Conservation (phyloP, 2,797 vertebrate species). For the Taeniopygia guttata region DNA sequence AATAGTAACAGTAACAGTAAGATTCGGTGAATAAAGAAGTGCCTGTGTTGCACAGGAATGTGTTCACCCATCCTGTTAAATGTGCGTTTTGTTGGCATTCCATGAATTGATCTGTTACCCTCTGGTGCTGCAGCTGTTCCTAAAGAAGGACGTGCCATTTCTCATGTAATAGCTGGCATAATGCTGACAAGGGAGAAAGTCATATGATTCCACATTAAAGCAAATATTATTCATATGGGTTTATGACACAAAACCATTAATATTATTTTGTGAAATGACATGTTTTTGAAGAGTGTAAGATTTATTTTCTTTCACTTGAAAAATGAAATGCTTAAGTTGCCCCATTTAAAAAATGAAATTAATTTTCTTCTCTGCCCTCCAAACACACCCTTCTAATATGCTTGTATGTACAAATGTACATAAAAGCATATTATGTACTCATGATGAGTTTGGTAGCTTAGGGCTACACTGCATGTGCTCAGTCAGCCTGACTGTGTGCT, state of each 20-base stretch:
- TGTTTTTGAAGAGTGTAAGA: background rate
- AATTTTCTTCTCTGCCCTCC: background rate
- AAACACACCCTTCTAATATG: background rate
- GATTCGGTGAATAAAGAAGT: background rate
- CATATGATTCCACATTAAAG: background rate
- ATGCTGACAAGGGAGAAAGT: background rate
- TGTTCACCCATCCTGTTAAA: background rate
- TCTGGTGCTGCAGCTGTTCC: conserved; percentile 10
- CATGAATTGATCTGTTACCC: background rate
- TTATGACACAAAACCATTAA: background rate
- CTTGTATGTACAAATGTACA: conserved; percentile 23
- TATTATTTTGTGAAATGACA: background rate
- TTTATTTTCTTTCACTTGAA: background rate
- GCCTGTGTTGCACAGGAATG: background rate
- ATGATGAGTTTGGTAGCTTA: conserved; percentile 48
- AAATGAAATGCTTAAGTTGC: background rate
- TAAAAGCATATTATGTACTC: background rate
- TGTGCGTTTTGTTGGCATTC: background rate
- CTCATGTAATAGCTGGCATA: background rate
- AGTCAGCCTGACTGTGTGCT: conserved; percentile 48
- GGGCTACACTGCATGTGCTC: conserved; percentile 38
- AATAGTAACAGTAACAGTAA: background rate
- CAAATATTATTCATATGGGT: background rate
- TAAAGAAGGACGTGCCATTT: background rate
- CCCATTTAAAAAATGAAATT: background rate